phyloP scores from a whole-genome alignment of 1,140 invertebrate genomes.

The Calliopsis andreniformis region DNA sequence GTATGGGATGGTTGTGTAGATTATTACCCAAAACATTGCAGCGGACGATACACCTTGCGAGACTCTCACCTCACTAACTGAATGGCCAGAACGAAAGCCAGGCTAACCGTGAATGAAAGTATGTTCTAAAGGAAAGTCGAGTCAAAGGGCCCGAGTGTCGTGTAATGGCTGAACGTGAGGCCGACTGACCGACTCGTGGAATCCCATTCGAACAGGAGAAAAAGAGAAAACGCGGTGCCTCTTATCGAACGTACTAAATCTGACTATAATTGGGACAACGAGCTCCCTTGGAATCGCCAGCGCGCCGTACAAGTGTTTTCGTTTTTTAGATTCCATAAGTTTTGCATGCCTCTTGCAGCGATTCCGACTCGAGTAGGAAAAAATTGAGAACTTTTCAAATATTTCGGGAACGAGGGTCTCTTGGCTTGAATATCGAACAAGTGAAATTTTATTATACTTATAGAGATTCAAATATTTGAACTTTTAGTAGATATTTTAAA shows the following conservation, averaged over 20 bases:
- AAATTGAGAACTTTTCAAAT: too few relatives aligned
- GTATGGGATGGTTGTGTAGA: too few relatives aligned
- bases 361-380: too few relatives aligned
- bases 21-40: too few relatives aligned
- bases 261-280: conserved; percentile 17
- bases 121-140: conserved; percentile 27
- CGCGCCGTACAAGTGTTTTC: not conserved
- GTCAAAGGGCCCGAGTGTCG: conserved; percentile 33
- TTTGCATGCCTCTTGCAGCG: too few relatives aligned
- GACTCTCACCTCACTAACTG: too few relatives aligned
- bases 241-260: conserved; percentile 51
- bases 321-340: not conserved
- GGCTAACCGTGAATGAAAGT: conserved; percentile 6
- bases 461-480: too few relatives aligned
- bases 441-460: too few relatives aligned
- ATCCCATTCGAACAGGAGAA: conserved; percentile 23
- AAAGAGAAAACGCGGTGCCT: conserved; percentile 21
- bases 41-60: too few relatives aligned
- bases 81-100: not conserved
- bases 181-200: conserved; percentile 33
- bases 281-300: not conserved
- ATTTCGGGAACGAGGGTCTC: too few relatives aligned
- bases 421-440: too few relatives aligned
- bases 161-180: not conserved
- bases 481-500: too few relatives aligned